phyloP scores from a whole-genome alignment of 2,113 vertebrate species.

The Anarrhichthys ocellatus region DNA sequence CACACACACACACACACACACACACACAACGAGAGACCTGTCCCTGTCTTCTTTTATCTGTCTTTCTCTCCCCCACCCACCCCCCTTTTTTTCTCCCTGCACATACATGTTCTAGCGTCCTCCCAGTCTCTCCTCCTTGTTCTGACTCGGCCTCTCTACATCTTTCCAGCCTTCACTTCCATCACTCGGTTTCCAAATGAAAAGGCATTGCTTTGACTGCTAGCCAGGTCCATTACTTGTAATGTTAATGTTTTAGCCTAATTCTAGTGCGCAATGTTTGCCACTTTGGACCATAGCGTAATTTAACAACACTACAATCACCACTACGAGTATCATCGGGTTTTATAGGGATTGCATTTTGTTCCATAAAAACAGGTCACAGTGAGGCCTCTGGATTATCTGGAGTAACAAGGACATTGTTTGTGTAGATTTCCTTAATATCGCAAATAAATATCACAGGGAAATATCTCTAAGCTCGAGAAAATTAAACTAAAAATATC shows the following conservation, averaged over 20 bases:
- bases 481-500: background rate
- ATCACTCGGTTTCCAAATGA: constrained; percentile 35
- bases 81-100: background rate
- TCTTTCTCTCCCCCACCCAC: background rate
- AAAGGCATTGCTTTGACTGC: constrained; percentile 23
- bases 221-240: background rate
- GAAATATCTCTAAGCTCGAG: background rate
- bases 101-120: background rate
- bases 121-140: background rate
- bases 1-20: too few species aligned
- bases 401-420: background rate
- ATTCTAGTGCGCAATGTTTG: background rate
- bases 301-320: constrained; percentile 29
- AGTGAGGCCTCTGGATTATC: constrained; percentile 17
- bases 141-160: constrained; percentile 20
- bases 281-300: background rate
- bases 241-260: constrained; percentile 1
- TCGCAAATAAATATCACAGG: background rate
- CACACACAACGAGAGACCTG: background rate
- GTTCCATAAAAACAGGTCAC: background rate
- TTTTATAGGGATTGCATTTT: background rate
- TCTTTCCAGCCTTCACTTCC: constrained; percentile 36
- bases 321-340: constrained; percentile 7
- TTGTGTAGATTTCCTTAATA: background rate
- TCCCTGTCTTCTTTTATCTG: constrained; percentile 23